Base-by-base conservation (phyloP, 1,140 invertebrate genomes). In the Sitobion miscanthi region DNA sequence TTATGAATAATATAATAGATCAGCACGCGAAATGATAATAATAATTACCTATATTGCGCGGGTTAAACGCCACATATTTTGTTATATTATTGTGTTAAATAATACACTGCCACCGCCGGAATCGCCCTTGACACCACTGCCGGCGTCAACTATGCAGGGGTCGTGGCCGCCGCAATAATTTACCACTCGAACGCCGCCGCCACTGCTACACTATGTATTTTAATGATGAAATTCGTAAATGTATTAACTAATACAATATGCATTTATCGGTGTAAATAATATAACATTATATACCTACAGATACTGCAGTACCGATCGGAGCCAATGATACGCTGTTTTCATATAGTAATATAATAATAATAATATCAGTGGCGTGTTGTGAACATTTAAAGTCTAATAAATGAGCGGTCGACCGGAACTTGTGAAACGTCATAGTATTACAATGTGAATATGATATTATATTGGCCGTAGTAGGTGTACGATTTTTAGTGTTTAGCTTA, bases 51-150 rank as follows among this genome's bases (percentile, higher is more conserved):
- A n/a, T 35, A 77, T 20, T 3, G 62, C 62, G 14, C 62, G 30
- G 62, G 62, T 77, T 38, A 42, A 83, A 83, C 35, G 82, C 38
- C 77, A 83, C 82, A 42, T 83, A 42, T 83, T 42, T 35, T 57
- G 7, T 57, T 25, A n/a, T 69, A 77, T 77, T 77, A 62, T 62
- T 62, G 25, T 62, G n/a, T 83, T 83, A 42, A 23, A 42, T 23
- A 20, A 38, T 38, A 38, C 77, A 7, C 77, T 6, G 38, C 35
- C 82, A 42, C 82, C 30, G 62, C 30, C 62, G 30, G 38, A 23
- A 83, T 83, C 82, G 82, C 35, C 82, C 82, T 83, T 83, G 82
- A 83, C 82, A 83, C 82, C 35, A 83, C 20, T 23, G 82, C 35
- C 21, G 82, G 38, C 82, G 82, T 83, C 82, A 83, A 35, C 82